Evolutionary conservation across 92 coral and sea anemone genomes (phyloP), one percentile per base, ranked within the genome.

Genomic region (Bergia puertoricense): DNA sequence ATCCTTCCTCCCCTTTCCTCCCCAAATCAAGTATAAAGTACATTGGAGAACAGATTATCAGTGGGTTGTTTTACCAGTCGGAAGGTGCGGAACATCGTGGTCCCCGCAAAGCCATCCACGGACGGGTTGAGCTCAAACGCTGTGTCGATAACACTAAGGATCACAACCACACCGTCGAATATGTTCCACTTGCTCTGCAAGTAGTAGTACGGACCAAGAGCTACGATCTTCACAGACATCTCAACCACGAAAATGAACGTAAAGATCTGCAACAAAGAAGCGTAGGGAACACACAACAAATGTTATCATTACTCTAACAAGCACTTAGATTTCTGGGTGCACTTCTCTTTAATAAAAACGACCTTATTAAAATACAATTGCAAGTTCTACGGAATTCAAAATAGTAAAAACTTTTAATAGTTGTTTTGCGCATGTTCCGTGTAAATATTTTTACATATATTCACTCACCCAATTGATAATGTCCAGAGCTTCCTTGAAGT

Each of bases 101-200:
- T 91, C 11, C 95, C 95, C 18, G 95, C 92, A 54, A 82, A 9
- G 4, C 56, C 39, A 22, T 82, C 75, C 86, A 59, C 39, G 40
- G 56, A 41, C 1, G 86, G 69, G 6, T 69, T 82, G 41, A 82
- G 74, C 46, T 82, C 86, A 40, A 74, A 86, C 76, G 92, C 90
- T 50, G 94, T 91, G 15, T 94, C 98, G 36, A 92, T 91, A 22
- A 92, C 92, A 85, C 98, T 93, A 18, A 95, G 88, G 45, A 91
- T 80, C 67, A 94, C 93, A 36, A 94, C 92, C 43, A 93, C 39
- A 38, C 93, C 92, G 46, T 94, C 98, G 48, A 94, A 90, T 23
- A 94, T 57, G 85, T 94, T 94, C 98, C 98, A 94, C 71, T 91
- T 92, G 93, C 95, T 93, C 43, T 94, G 90, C 5, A 93, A 79